Conservation (phyloP, 53 echinoderm and acorn worm species). For the Glandiceps talaboti region DNA sequence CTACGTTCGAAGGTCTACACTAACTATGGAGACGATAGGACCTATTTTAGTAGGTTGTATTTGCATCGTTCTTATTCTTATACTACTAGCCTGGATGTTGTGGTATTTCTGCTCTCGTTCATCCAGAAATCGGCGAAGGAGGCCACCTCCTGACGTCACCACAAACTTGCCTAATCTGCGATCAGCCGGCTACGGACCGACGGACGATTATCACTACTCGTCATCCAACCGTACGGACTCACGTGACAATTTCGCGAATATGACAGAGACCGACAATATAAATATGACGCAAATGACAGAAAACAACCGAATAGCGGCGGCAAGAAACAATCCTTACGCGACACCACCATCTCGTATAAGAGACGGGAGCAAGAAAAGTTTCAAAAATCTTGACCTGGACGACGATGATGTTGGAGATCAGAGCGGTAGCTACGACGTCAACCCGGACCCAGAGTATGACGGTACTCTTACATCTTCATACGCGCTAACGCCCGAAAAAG, state of each 20-base stretch:
- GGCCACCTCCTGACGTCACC: not conserved
- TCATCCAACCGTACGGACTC: not conserved
- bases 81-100: not conserved
- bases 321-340: not conserved
- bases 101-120: not conserved
- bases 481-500: not conserved
- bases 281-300: not conserved
- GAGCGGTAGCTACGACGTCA: not conserved
- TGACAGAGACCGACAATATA: not conserved
- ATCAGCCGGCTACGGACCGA: not conserved
- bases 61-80: not conserved
- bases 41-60: not conserved
- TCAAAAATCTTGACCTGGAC: not conserved
- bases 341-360: not conserved
- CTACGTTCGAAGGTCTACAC: not conserved
- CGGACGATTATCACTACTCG: not conserved
- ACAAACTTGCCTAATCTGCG: not conserved
- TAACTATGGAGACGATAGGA: not conserved
- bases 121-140: not conserved
- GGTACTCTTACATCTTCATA: not conserved
- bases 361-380: not conserved
- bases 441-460: not conserved
- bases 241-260: not conserved
- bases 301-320: not conserved
- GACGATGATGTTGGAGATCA: not conserved